Base-by-base conservation (phyloP, 92 coral and sea anemone species). In the Plumapathes pennacea region DNA sequence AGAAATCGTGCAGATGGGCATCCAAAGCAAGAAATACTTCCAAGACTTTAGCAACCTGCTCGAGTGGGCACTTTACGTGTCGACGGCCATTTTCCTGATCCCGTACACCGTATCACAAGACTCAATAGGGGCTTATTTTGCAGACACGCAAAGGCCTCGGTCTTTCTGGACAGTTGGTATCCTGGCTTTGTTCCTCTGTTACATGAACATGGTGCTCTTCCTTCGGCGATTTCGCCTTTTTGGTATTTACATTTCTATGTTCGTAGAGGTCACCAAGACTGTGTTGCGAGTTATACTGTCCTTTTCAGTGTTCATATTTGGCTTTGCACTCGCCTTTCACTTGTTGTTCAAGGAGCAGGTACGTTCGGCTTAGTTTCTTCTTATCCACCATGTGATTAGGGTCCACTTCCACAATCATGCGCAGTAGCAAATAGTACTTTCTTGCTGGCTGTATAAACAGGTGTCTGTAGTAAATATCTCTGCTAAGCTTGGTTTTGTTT, bases 301-400 rank as follows among this genome's bases (percentile, higher is more conserved):
- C 10, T 80, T 85, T 28, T 13, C 44, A 4, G 27, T 81, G 38
- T 60, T 85, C 33, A 40, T 80, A 22, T 25, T 81, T 2, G 80
- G 72, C 5, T 85, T 80, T 45, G 71, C 80, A 20, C 11, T 76
- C 68, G 94, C 75, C 19, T 81, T 85, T 66, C 50, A 60, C 67
- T 32, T 85, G 44, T 62, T 85, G 22, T 85, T 85, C 48, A 76
- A 81, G 50, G 75, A 85, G 38, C 88, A 85, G 94, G 94, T 85
- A 42, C 26, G 71, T 23, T n/a, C n/a, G n/a, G n/a, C n/a, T n/a
- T n/a, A n/a, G n/a, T n/a, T n/a, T n/a, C n/a, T n/a, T n/a, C n/a
- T n/a, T n/a, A n/a, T n/a, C n/a, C n/a, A n/a, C n/a, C n/a, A n/a
- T n/a, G n/a, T n/a, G n/a, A n/a, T n/a, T n/a, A n/a, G n/a, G n/a